phyloP scores from a whole-genome alignment of 2,797 vertebrate species.

The Cossypha dichroa region DNA sequence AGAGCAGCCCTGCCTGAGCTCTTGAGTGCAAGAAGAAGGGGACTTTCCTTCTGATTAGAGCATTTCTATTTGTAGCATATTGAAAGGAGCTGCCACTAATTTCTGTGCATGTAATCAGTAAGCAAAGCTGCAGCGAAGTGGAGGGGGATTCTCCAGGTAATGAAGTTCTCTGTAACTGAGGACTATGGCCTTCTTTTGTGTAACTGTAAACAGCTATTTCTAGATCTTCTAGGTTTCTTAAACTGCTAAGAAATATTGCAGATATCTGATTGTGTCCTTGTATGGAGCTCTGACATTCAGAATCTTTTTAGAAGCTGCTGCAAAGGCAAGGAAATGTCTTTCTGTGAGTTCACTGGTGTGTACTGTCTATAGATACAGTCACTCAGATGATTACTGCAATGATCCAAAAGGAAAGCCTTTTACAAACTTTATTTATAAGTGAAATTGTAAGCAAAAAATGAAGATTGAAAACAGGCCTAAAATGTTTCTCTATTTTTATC shows the following conservation, averaged over 20 bases:
- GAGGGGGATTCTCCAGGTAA: not conserved
- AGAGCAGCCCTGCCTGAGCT: not conserved
- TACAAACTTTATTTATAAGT: not conserved
- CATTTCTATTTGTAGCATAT: not conserved
- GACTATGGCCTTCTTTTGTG: not conserved
- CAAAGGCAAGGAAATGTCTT: not conserved
- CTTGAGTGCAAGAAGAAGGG: not conserved
- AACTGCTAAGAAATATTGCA: not conserved
- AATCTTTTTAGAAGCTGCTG: not conserved
- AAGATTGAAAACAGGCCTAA: not conserved
- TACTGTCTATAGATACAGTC: not conserved
- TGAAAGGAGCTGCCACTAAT: not conserved
- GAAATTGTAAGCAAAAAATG: not conserved
- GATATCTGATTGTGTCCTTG: not conserved
- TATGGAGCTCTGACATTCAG: not conserved
- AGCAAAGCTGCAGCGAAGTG: not conserved
- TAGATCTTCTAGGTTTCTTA: not conserved
- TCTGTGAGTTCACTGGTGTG: not conserved
- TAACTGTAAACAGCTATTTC: not conserved
- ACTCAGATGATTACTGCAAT: not conserved
- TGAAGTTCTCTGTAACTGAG: not conserved
- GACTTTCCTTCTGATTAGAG: conserved; percentile 25
- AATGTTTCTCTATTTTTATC: not conserved
- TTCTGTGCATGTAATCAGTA: not conserved
- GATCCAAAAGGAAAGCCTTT: not conserved